Evolutionary conservation across 2,797 vertebrate genomes (phyloP), one percentile per base, ranked within the genome.

Genomic region (Chaenodraco wilsoni): DNA sequence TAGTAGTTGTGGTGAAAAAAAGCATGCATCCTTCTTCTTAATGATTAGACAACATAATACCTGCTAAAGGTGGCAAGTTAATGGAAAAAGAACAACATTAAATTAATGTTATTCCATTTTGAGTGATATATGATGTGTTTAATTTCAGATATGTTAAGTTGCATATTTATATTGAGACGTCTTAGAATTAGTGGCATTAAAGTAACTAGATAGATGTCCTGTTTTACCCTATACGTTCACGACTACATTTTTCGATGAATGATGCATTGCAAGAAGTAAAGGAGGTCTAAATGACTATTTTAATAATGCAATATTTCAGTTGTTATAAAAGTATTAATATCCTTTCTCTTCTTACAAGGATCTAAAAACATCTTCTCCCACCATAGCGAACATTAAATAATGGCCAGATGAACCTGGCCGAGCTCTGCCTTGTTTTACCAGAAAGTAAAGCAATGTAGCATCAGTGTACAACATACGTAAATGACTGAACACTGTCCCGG

Each of bases 391-490:
- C 8, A 45, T 16, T 13, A 54, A 69, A 59, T 54, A 41, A 40
- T 15, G 50, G 16, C 63, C 54, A 33, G 43, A 69, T 23, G 56
- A 63, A 9, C 21, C 11, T 14, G 10, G 23, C 31, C 23, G 3
- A 51, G 13, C 50, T 60, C 17, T 41, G 21, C 3, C 16, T 62
- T 43, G 33, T 55, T 74, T 61, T 46, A 59, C 46, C 51, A 63
- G 41, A 9, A 19, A 27, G 19, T 21, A 17, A 50, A 57, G 17
- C 7, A 49, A 45, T 43, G 55, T 17, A 65, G 58, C 64, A 72
- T 27, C 43, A 69, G 33, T 40, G 23, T 73, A 44, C 44, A 37
- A 37, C 33, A 37, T 37, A 37, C 8, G 8, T 37, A 9, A 37
- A 37, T 37, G 6, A 37, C 33, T 37, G 33, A 37, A 37, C 33